Evolutionary conservation across 2,797 vertebrate genomes (phyloP).

Genomic region (Pitangus sulphuratus): DNA sequence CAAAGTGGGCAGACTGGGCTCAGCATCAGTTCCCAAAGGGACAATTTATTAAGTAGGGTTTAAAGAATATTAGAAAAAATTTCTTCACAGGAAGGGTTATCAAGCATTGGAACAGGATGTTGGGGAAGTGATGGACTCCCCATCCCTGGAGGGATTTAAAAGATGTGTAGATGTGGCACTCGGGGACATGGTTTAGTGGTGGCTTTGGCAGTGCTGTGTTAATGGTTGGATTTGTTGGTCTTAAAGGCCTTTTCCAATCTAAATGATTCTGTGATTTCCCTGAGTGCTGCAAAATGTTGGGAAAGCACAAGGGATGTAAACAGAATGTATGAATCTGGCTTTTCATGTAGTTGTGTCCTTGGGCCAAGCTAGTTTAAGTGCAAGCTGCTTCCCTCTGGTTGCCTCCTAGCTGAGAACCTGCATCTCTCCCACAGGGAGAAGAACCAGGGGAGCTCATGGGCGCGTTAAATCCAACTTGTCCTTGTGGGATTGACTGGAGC

Average conservation of each 20-base stretch:
- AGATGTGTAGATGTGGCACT: neutral
- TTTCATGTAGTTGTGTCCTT: neutral
- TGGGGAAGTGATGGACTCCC: neutral
- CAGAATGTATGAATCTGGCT: neutral
- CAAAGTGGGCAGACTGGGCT: neutral
- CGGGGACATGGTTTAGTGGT: neutral
- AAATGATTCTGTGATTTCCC: neutral
- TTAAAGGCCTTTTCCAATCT: neutral
- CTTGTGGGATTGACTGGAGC: neutral
- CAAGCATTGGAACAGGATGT: neutral
- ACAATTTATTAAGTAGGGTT: neutral
- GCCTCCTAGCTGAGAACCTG: neutral
- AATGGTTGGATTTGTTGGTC: neutral
- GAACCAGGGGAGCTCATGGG: neutral
- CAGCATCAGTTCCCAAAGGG: neutral
- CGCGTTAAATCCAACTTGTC: neutral
- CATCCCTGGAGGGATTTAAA: neutral
- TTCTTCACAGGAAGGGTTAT: neutral
- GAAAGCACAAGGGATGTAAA: neutral
- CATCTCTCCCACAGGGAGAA: neutral
- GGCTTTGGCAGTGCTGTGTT: neutral
- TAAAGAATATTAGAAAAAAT: neutral
- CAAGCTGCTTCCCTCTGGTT: neutral
- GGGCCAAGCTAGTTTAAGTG: neutral
- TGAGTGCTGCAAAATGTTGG: neutral